Percentiles rank a stretch among this genome's conserved stretches.
These are phyloP conservation scores for Scrobipalpa atriplicella DNA, from an alignment of 2,888 invertebrate species.

Conservation along the genomic window DNA sequence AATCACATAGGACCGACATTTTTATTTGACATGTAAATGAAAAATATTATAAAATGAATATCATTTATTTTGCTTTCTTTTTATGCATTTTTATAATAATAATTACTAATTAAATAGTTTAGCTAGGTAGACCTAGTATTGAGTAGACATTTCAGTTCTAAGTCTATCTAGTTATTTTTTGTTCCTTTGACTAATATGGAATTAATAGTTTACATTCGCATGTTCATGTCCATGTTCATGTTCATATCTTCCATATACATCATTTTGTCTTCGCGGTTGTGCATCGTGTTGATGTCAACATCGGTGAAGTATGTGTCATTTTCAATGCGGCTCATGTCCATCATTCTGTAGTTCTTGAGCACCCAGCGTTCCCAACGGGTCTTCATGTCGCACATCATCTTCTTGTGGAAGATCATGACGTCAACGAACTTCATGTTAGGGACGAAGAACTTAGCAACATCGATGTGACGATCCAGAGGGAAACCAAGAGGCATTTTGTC, in stretches of 20 bases:
- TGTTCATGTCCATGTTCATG: conserved; percentile 3
- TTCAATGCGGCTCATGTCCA: conserved; percentile 56
- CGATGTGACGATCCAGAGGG: conserved; percentile 88
- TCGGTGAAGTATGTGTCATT: conserved; percentile 57
- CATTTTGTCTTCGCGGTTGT: conserved; percentile 29
- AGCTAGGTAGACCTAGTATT: background rate
- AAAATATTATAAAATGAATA: background rate
- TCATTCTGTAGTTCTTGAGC: conserved; percentile 61
- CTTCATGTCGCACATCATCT: conserved; percentile 71
- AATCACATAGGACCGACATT: too few species aligned
- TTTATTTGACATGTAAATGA: background rate
- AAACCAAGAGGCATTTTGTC: conserved; percentile 87
- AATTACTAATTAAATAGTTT: conserved; percentile 1
- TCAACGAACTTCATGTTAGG: conserved; percentile 87
- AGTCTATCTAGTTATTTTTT: background rate
- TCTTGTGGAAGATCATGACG: conserved; percentile 85
- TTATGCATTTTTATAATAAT: background rate
- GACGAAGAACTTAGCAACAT: conserved; percentile 82
- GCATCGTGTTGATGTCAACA: conserved; percentile 50
- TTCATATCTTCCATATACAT: conserved; percentile 6
- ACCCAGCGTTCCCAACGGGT: conserved; percentile 69
- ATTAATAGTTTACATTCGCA: conserved; percentile 3
- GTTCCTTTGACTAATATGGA: background rate
- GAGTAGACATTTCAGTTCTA: background rate
- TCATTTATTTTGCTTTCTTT: conserved; percentile 12